Evolutionary conservation across 2,888 invertebrate genomes (phyloP), one percentile per base, ranked within the genome.

Genomic region (Alloscopus bannaensis): DNA sequence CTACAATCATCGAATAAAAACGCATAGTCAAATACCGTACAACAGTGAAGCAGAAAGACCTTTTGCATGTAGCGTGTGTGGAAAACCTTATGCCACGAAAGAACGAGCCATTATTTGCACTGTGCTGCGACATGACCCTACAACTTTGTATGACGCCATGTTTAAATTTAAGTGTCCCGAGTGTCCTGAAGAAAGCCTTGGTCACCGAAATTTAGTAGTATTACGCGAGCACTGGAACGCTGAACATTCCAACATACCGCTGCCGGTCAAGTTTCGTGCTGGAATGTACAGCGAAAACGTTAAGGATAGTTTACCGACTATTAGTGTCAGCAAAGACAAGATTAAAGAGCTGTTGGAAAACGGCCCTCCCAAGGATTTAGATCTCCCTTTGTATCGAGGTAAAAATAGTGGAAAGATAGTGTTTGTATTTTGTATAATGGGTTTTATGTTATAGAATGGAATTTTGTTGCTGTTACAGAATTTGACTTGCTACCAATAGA

Each of bases 91-190:
- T 36, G 20, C 40, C 16, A 2, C 8, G 28, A 22, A 36, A 40
- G 24, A 40, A 3, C 68, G 69, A 28, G 78, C 78, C 18, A 57
- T 78, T 28, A 36, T 60, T 1, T 78, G 78, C 26, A 65, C 78
- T 16, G 28, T 71, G n/a, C 29, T 78, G 3, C 50, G 52, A 18
- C 78, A 78, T 40, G 78, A 78, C 29, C 78, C 78, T 0, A 40
- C 24, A 3, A 13, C 36, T 0, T 20, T 78, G 11, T 47, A 11
- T 4, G 45, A 26, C 28, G 65, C 24, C 3, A 78, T 78, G 78
- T 78, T 78, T 50, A 64, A 78, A 22, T 20, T 65, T 16, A 69
- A 68, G 4, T 76, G 76, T 52, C 60, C 76, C 0, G 76, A 69
- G 28, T 68, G 68, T 22, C 52, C 68, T 22, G 42, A 50, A 16